These are phyloP conservation scores for Zaprionus lachaisei DNA, from an alignment of 1,140 invertebrate genomes.

Conservation along the genomic window DNA sequence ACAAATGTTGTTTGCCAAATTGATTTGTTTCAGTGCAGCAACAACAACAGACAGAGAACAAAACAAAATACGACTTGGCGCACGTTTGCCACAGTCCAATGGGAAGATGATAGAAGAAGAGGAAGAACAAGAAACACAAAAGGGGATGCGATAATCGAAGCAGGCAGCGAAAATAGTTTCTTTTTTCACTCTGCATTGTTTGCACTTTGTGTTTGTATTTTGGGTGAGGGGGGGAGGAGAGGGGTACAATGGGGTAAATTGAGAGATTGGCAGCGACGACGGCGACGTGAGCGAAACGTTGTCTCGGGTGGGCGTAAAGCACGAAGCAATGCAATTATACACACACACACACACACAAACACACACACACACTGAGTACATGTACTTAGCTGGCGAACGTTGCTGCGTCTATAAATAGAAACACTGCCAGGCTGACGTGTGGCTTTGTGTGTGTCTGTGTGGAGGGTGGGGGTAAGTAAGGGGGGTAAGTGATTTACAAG, in stretches of 20 bases:
- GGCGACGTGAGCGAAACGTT: slow-evolving; percentile 16
- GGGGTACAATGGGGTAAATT: background rate
- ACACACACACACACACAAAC: too few species aligned
- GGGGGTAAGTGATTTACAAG: slow-evolving; percentile 9
- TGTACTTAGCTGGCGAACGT: slow-evolving; percentile 14
- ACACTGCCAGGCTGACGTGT: slow-evolving; percentile 6
- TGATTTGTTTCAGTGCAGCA: slow-evolving; percentile 19
- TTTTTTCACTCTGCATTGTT: slow-evolving; percentile 32
- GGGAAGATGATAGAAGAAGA: background rate
- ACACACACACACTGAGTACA: background rate
- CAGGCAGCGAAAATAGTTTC: slow-evolving; percentile 27
- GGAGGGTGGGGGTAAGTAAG: slow-evolving; percentile 9
- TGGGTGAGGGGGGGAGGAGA: background rate
- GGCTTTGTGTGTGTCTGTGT: slow-evolving; percentile 16
- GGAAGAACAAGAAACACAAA: slow-evolving; percentile 2
- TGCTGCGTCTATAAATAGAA: slow-evolving; percentile 51
- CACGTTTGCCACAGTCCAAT: slow-evolving; percentile 17
- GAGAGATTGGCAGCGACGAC: slow-evolving; percentile 20
- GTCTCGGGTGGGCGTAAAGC: slow-evolving; percentile 37
- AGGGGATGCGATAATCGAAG: slow-evolving; percentile 23
- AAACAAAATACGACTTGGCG: slow-evolving; percentile 37
- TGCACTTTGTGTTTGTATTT: slow-evolving; percentile 30
- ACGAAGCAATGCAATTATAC: slow-evolving; percentile 22
- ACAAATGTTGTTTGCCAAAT: slow-evolving; percentile 11
- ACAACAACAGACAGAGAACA: slow-evolving; percentile 9